These are phyloP conservation scores for Eulithis testata DNA, from an alignment of 2,888 invertebrate genomes.

Conservation along the genomic window DNA sequence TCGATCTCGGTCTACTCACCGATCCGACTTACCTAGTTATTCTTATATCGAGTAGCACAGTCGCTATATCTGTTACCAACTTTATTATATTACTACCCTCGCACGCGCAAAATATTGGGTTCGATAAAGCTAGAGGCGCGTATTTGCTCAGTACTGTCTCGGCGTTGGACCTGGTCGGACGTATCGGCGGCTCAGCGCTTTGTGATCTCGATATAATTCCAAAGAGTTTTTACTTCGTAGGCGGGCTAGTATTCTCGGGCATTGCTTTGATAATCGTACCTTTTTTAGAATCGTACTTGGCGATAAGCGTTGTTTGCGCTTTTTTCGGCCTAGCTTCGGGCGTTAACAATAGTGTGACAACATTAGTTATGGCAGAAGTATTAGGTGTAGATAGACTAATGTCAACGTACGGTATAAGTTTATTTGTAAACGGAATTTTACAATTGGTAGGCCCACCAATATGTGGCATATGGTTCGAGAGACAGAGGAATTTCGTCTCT, in stretches of 20 bases:
- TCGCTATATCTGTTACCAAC: conserved; percentile 94
- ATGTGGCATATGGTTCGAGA: conserved; percentile 89
- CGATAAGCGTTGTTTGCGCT: conserved; percentile 88
- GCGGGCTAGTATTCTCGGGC: conserved; percentile 91
- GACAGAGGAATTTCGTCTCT: conserved; percentile 86
- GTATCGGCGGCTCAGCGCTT: conserved; percentile 93
- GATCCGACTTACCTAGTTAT: conserved; percentile 93
- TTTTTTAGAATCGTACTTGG: conserved; percentile 85
- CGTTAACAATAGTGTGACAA: conserved; percentile 93
- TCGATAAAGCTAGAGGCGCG: conserved; percentile 89
- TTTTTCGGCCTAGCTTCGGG: conserved; percentile 93
- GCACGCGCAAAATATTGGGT: conserved; percentile 89
- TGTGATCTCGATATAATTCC: conserved; percentile 92
- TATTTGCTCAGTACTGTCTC: conserved; percentile 92
- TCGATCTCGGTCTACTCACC: conserved; percentile 88
- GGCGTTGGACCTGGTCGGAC: conserved; percentile 91
- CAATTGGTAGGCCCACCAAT: conserved; percentile 93
- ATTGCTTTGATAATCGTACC: conserved; percentile 89
- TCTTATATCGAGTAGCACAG: conserved; percentile 92
- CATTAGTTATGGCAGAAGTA: conserved; percentile 94
- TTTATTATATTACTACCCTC: conserved; percentile 93
- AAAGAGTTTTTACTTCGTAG: conserved; percentile 92
- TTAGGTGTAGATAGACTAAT: conserved; percentile 93
- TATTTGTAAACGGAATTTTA: conserved; percentile 93
- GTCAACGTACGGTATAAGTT: conserved; percentile 93